Evolutionary conservation across 1,140 invertebrate species (phyloP).

Genomic region (Sycophaga agraensis): DNA sequence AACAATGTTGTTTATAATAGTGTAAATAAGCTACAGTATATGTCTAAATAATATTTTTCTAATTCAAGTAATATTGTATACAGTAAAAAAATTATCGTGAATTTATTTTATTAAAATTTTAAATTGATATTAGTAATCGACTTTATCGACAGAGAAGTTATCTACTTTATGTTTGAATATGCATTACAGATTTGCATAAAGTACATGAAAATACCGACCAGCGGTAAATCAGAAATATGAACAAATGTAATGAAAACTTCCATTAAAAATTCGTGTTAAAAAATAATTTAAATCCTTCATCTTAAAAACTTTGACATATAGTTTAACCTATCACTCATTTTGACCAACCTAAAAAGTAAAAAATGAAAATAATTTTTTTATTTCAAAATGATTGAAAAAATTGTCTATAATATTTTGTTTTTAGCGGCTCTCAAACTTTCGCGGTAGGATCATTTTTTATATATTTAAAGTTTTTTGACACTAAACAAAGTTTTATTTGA

Average conservation of each 20-base stretch:
- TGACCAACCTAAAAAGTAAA: background rate
- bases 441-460: constrained; percentile 25
- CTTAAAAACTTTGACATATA: too few species aligned
- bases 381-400: too few species aligned
- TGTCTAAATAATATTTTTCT: background rate
- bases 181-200: constrained; percentile 28
- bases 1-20: too few species aligned
- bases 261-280: too few species aligned
- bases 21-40: too few species aligned
- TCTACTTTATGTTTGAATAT: constrained; percentile 27
- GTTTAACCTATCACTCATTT: too few species aligned
- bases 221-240: constrained; percentile 25
- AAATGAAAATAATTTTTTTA: background rate
- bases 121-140: constrained; percentile 6
- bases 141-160: constrained; percentile 14
- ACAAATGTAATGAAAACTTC: too few species aligned
- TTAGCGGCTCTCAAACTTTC: constrained; percentile 23
- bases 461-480: too few species aligned
- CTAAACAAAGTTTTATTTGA: background rate
- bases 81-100: background rate
- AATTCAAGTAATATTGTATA: background rate
- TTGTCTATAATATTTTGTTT: constrained; percentile 12
- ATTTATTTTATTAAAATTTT: constrained; percentile 3
- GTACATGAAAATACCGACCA: constrained; percentile 15
- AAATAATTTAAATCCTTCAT: too few species aligned